A percentile compares a stretch with the other conserved stretches of the same genome.
These are phyloP conservation scores for Plemyria rubiginata DNA, from an alignment of 2,888 invertebrate genomes.

Conservation along the genomic window DNA sequence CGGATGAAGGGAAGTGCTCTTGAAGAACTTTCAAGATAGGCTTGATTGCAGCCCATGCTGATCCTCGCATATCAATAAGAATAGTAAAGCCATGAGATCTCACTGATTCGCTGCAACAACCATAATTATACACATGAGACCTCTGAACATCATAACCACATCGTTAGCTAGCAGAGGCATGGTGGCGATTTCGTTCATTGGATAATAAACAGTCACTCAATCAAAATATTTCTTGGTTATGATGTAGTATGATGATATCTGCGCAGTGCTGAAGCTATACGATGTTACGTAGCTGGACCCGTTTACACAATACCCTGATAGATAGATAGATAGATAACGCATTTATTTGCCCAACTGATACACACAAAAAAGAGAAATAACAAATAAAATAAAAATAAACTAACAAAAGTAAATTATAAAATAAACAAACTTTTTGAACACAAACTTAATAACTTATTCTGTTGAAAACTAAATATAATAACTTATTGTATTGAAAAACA, in stretches of 20 bases:
- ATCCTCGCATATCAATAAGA: constrained; percentile 98
- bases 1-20: constrained; percentile 96
- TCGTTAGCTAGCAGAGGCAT: background rate
- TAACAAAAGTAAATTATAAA: too few relatives aligned
- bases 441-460: too few relatives aligned
- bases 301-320: constrained; percentile 15
- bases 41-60: constrained; percentile 98
- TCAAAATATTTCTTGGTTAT: too few relatives aligned
- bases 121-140: background rate
- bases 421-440: too few relatives aligned
- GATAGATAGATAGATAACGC: too few relatives aligned
- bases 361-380: too few relatives aligned
- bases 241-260: background rate
- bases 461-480: too few relatives aligned
- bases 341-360: too few relatives aligned
- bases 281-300: background rate
- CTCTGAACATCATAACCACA: background rate
- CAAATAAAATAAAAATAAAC: too few relatives aligned
- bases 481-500: too few relatives aligned
- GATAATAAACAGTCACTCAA: background rate
- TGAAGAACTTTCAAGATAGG: constrained; percentile 98
- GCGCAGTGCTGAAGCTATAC: background rate
- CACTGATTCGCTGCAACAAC: constrained; percentile 91
- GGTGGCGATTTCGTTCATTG: background rate
- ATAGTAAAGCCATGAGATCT: constrained; percentile 96